Evolutionary conservation across 2,113 vertebrate species (phyloP).

Genomic region (Sardina pilchardus): DNA sequence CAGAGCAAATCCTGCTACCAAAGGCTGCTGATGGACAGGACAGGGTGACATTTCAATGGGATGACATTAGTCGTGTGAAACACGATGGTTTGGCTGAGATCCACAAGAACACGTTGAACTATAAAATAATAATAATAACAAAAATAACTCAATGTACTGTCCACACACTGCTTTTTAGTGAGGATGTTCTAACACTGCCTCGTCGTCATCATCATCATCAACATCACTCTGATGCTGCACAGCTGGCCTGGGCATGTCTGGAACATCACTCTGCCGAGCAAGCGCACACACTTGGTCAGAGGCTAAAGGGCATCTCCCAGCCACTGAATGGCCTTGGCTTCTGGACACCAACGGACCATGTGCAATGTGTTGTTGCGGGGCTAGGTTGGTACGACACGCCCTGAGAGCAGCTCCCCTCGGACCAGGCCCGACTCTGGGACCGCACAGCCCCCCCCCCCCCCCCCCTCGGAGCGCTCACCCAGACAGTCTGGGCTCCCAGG

Average conservation of each 20-base stretch:
- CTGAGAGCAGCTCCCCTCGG: not conserved
- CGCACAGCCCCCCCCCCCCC: no score
- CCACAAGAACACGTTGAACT: not conserved
- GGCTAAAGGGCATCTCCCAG: not conserved
- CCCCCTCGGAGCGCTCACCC: not conserved
- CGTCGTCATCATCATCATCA: not conserved
- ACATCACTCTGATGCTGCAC: not conserved
- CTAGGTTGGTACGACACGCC: not conserved
- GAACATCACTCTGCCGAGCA: not conserved
- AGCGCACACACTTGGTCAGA: not conserved
- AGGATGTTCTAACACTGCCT: not conserved
- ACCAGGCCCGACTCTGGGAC: not conserved
- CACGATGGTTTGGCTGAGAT: conserved; percentile 2
- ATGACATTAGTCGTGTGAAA: not conserved
- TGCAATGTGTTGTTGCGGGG: not conserved
- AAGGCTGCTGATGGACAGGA: not conserved
- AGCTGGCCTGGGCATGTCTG: not conserved
- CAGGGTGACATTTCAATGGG: not conserved
- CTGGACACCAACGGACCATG: not conserved
- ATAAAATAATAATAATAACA: not conserved
- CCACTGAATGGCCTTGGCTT: not conserved
- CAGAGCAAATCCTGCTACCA: not conserved
- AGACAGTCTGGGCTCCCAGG: not conserved
- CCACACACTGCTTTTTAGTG: not conserved
- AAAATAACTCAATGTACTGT: not conserved